phyloP scores from a whole-genome alignment of 2,797 vertebrate genomes.

The Bradypus variegatus region DNA sequence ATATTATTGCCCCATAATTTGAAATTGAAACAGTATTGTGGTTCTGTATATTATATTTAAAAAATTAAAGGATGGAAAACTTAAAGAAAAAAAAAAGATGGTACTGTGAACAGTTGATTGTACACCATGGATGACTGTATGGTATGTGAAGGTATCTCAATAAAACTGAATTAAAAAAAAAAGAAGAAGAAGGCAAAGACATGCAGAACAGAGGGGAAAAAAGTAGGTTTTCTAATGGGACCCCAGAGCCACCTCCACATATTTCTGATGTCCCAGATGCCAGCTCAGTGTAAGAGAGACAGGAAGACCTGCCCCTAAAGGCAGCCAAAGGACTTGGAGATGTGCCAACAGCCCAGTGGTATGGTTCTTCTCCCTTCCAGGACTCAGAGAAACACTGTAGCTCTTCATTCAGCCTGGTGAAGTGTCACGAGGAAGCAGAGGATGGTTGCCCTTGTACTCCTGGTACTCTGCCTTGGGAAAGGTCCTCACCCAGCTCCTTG shows the following conservation, averaged over 20 bases:
- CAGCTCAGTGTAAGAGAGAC: conserved; percentile 30
- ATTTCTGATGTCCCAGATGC: conserved; percentile 35
- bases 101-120: too few species aligned
- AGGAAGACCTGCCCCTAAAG: too few species aligned
- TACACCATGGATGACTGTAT: too few species aligned
- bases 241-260: neutral
- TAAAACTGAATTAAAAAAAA: too few species aligned
- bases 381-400: conserved; percentile 66
- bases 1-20: conserved; percentile 50
- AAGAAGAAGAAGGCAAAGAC: conserved; percentile 72
- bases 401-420: conserved; percentile 67
- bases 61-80: conserved; percentile 60
- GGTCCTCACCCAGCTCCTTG: conserved; percentile 70
- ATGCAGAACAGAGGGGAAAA: conserved; percentile 67
- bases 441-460: conserved; percentile 34
- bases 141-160: conserved; percentile 76
- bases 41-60: conserved; percentile 56
- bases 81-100: too few species aligned
- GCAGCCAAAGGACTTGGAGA: neutral
- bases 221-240: conserved; percentile 32
- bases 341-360: conserved; percentile 45
- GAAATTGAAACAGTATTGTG: conserved; percentile 50
- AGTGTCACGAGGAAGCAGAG: conserved; percentile 58
- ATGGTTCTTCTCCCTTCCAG: conserved; percentile 72
- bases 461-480: conserved; percentile 47